phyloP scores from a whole-genome alignment of 1,140 invertebrate species.

The Drosophila pseudoananassae region DNA sequence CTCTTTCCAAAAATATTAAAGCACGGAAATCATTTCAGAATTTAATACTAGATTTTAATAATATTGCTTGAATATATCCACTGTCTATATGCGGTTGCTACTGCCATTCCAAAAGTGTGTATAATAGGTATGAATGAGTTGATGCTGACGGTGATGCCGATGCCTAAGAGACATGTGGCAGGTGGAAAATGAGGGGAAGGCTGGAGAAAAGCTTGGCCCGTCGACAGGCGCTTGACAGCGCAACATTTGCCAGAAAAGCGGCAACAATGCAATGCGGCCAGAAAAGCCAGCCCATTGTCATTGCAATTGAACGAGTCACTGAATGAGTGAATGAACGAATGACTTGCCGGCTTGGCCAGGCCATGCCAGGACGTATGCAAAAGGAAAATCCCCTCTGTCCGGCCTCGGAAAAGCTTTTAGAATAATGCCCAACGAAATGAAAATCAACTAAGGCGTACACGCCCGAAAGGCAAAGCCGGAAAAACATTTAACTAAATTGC shows the following conservation, averaged over 20 bases:
- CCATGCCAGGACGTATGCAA: slow-evolving; percentile 22
- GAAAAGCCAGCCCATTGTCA: slow-evolving; percentile 47
- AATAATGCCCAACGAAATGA: slow-evolving; percentile 54
- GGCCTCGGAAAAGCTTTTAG: slow-evolving; percentile 57
- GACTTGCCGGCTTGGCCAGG: slow-evolving; percentile 29
- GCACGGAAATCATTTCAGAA: too few relatives aligned
- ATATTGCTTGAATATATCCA: neutral
- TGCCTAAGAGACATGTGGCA: slow-evolving; percentile 59
- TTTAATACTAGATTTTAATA: too few relatives aligned
- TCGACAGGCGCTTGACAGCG: slow-evolving; percentile 71
- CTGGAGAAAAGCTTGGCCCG: slow-evolving; percentile 29
- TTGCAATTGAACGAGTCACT: slow-evolving; percentile 66
- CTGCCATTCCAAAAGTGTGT: slow-evolving; percentile 53
- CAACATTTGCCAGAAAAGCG: slow-evolving; percentile 60
- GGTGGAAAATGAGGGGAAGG: slow-evolving; percentile 45
- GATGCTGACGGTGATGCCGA: slow-evolving; percentile 11
- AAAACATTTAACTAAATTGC: slow-evolving; percentile 68
- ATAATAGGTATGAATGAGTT: slow-evolving; percentile 68
- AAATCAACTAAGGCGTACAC: slow-evolving; percentile 39
- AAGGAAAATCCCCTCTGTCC: slow-evolving; percentile 32
- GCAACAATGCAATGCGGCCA: slow-evolving; percentile 41
- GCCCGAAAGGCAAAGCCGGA: slow-evolving; percentile 39
- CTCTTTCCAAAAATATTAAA: neutral
- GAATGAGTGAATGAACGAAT: slow-evolving; percentile 44
- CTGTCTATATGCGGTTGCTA: neutral